A percentile compares a stretch with the other conserved stretches of the same genome.
Evolutionary conservation across 2,797 vertebrate species (phyloP).

Genomic region (Aldrovandia affinis): DNA sequence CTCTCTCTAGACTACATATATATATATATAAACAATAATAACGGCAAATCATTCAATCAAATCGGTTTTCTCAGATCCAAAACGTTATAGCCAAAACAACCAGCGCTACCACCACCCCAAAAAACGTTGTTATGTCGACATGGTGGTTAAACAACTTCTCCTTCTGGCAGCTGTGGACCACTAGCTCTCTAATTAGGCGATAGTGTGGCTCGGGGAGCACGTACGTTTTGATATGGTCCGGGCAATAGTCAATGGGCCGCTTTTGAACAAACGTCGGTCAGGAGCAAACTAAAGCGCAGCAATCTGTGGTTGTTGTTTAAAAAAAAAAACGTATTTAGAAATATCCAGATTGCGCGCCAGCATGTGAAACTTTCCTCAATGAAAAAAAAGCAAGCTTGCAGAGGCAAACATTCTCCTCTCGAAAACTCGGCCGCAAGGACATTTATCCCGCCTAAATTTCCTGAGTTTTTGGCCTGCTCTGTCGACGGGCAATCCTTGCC

Average conservation of each 20-base stretch:
- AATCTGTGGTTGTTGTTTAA: constrained; percentile 2
- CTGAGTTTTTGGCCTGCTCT: constrained; percentile 7
- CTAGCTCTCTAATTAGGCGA: background rate
- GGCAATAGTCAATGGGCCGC: background rate
- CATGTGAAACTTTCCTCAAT: background rate
- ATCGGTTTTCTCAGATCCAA: background rate
- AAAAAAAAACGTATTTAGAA: constrained; percentile 5
- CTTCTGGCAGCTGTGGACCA: background rate
- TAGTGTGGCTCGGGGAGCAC: background rate
- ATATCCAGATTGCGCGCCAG: background rate
- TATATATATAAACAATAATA: too few species aligned
- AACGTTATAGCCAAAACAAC: background rate
- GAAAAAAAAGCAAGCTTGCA: background rate
- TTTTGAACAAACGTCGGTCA: background rate
- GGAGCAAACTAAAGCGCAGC: background rate
- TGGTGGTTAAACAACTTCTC: background rate
- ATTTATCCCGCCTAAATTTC: constrained; percentile 6
- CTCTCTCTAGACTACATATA: too few species aligned
- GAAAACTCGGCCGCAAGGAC: background rate
- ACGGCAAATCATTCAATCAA: too few species aligned
- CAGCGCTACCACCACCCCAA: background rate
- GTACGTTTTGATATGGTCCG: background rate
- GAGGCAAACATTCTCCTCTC: background rate
- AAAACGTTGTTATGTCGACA: constrained; percentile 17
- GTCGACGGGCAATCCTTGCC: background rate